Percentiles rank a stretch among this genome's conserved stretches.
Conservation (phyloP, 2,888 invertebrate genomes). For the Ormyrus rosae region DNA sequence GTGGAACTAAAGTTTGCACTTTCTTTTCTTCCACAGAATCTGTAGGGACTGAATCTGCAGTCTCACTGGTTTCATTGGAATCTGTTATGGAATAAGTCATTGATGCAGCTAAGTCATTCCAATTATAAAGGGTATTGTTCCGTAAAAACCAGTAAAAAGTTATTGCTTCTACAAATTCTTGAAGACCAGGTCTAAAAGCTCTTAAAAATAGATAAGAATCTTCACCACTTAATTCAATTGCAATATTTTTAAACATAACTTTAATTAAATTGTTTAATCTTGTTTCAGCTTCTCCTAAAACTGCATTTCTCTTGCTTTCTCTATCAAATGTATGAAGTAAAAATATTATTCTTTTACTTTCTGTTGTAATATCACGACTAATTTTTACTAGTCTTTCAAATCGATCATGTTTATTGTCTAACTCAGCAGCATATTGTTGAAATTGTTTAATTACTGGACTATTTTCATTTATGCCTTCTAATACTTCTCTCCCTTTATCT, state of each 20-base stretch:
- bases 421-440: conserved; percentile 79
- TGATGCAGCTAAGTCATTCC: conserved; percentile 78
- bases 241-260: conserved; percentile 82
- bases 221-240: conserved; percentile 83
- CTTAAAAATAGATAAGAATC: conserved; percentile 84
- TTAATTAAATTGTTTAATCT: conserved; percentile 81
- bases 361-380: conserved; percentile 90
- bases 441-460: conserved; percentile 81
- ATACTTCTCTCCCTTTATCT: conserved; percentile 75
- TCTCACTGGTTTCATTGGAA: conserved; percentile 46
- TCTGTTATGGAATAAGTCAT: conserved; percentile 74
- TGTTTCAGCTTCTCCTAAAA: conserved; percentile 81
- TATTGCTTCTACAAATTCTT: conserved; percentile 92
- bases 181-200: conserved; percentile 82
- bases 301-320: conserved; percentile 78
- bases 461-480: conserved; percentile 76
- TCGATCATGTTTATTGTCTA: conserved; percentile 89
- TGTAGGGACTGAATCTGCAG: conserved; percentile 5
- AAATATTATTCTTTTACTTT: conserved; percentile 93
- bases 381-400: conserved; percentile 89
- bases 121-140: conserved; percentile 79
- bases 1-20: conserved; percentile 72
- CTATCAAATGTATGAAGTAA: conserved; percentile 85
- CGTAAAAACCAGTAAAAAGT: conserved; percentile 86
- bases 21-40: conserved; percentile 54